phyloP scores from a whole-genome alignment of 2,888 invertebrate genomes.

The Fragum sueziense region DNA sequence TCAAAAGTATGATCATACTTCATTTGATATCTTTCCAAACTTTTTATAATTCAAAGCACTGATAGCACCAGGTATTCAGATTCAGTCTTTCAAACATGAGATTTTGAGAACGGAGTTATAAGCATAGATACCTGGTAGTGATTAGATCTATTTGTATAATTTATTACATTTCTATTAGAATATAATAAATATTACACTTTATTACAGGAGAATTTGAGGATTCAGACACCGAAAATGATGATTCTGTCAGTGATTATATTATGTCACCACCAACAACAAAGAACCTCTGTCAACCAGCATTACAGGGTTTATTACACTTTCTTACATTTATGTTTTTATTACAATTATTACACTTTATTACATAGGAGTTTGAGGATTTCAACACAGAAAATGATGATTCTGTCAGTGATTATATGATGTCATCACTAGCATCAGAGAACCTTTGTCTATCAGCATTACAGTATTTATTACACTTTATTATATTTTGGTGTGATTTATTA shows the following conservation, averaged over 20 bases:
- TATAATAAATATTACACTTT: too few species aligned
- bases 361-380: constrained; percentile 78
- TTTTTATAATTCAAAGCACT: too few species aligned
- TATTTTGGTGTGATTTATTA: background rate
- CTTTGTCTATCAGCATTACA: constrained; percentile 88
- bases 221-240: constrained; percentile 74
- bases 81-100: too few species aligned
- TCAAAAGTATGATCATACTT: too few species aligned
- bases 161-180: background rate
- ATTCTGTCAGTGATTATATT: constrained; percentile 71
- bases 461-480: constrained; percentile 82
- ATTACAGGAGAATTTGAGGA: constrained; percentile 77
- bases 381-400: constrained; percentile 77
- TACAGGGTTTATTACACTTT: constrained; percentile 93
- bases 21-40: too few species aligned
- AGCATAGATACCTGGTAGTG: too few species aligned
- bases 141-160: too few species aligned
- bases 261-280: constrained; percentile 66
- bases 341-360: constrained; percentile 9
- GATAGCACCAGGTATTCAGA: too few species aligned
- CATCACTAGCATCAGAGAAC: constrained; percentile 69
- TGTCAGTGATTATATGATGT: constrained; percentile 66
- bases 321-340: too few species aligned
- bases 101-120: too few species aligned
- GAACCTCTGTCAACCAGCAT: constrained; percentile 86